Percentiles rank a stretch among this genome's conserved stretches.
These are phyloP conservation scores for Etia nguti DNA, from an alignment of 2,113 vertebrate genomes.

Conservation along the genomic window DNA sequence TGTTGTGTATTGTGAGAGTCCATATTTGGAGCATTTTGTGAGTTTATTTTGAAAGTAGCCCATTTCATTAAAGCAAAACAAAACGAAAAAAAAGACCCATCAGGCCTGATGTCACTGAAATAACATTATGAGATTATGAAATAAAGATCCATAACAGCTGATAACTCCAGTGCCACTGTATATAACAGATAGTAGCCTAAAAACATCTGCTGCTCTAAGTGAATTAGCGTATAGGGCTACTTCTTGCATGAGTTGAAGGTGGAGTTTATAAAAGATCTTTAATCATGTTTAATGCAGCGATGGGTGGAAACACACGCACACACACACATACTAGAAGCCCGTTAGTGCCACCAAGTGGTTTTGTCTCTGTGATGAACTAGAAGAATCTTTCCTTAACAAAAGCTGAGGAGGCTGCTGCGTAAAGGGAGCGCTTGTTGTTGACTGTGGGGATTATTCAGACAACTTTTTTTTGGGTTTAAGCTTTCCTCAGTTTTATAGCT, in stretches of 20 bases:
- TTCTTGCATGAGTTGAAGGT: background rate
- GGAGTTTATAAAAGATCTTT: background rate
- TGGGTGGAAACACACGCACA: background rate
- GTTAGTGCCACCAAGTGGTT: constrained; percentile 35
- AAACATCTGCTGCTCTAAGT: background rate
- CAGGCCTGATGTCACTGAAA: background rate
- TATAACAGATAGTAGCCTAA: background rate
- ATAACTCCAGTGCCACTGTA: too few relatives aligned
- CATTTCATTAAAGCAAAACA: fast-evolving
- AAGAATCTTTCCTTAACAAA: background rate
- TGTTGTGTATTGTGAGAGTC: background rate
- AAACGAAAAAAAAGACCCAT: background rate
- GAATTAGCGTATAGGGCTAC: background rate
- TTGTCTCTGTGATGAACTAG: background rate
- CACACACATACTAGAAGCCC: background rate
- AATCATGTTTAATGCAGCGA: background rate
- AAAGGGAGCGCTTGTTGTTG: background rate
- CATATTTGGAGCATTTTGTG: background rate
- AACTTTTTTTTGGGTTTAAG: background rate
- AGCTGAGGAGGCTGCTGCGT: background rate
- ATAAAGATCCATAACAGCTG: background rate
- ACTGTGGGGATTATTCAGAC: background rate
- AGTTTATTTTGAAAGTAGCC: background rate
- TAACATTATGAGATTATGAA: background rate
- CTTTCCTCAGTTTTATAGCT: background rate